A percentile compares a stretch with the other conserved stretches of the same genome.
These are phyloP conservation scores for Okamejei kenojei DNA, from an alignment of 2,797 vertebrate species.

Conservation along the genomic window DNA sequence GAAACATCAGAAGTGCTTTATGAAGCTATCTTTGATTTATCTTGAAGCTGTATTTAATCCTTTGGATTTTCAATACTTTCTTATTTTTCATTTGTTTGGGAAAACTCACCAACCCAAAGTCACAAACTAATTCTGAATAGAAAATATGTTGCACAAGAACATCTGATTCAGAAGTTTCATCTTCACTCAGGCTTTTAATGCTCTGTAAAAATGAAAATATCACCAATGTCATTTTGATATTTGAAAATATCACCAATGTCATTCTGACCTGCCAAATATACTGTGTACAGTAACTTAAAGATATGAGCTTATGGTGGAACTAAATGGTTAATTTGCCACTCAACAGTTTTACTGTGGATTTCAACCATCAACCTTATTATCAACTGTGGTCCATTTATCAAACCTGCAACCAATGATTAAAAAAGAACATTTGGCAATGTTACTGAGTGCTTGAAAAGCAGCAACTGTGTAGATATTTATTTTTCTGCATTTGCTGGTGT, in stretches of 20 bases:
- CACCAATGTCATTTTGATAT: neutral
- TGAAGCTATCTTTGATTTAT: neutral
- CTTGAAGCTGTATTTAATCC: neutral
- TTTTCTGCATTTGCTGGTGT: neutral
- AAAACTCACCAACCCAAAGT: neutral
- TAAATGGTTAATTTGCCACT: neutral
- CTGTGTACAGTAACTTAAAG: neutral
- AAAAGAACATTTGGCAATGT: neutral
- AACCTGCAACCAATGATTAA: neutral
- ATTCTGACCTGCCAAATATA: conserved; percentile 3
- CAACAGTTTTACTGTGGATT: neutral
- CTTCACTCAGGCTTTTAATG: neutral
- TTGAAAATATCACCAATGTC: neutral
- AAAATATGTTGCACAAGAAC: neutral
- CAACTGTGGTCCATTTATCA: neutral
- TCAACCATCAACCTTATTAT: neutral
- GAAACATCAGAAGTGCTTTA: neutral
- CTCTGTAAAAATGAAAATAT: neutral
- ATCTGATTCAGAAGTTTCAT: neutral
- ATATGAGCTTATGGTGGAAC: neutral
- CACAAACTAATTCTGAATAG: no score
- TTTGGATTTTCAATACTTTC: neutral
- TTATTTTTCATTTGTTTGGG: neutral
- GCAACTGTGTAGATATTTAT: neutral
- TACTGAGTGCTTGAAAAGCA: neutral